A percentile compares a stretch with the other conserved stretches of the same genome.
Conservation (phyloP, 2,113 vertebrate genomes). For the Labeo catla region DNA sequence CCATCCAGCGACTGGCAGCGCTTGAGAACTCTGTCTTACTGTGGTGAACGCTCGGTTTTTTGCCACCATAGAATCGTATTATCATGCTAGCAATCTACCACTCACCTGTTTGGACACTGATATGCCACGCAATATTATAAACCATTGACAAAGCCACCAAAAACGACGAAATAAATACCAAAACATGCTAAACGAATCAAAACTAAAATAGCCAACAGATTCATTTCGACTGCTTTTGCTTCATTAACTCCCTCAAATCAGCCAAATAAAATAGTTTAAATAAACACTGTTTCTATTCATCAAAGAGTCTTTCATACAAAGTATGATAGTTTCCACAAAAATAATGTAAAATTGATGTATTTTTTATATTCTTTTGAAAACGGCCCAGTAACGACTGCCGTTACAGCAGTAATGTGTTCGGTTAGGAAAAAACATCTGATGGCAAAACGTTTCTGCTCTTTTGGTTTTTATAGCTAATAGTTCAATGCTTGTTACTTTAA, state of each 20-base stretch:
- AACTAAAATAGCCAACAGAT: neutral
- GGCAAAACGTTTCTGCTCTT: neutral
- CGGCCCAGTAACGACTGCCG: neutral
- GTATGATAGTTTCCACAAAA: too few species aligned
- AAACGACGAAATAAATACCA: neutral
- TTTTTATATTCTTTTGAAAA: constrained; percentile 36
- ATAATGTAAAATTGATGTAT: constrained; percentile 50
- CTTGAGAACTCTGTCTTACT: constrained; percentile 42
- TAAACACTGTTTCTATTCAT: neutral
- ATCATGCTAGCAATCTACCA: neutral
- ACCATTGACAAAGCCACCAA: neutral
- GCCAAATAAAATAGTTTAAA: neutral
- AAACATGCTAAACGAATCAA: neutral
- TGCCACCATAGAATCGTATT: neutral
- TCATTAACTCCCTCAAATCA: neutral
- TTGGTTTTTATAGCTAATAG: constrained; percentile 28
- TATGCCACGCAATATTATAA: neutral
- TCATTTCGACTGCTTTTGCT: neutral
- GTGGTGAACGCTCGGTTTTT: constrained; percentile 8
- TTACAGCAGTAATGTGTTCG: neutral
- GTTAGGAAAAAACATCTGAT: neutral
- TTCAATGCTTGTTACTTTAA: neutral
- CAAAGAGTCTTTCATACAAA: too few species aligned
- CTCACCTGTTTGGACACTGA: neutral
- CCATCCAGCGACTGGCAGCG: constrained; percentile 57